Percentiles rank a stretch among this genome's conserved stretches.
Evolutionary conservation across 2,797 vertebrate species (phyloP).

Genomic region (Helarctos malayanus): DNA sequence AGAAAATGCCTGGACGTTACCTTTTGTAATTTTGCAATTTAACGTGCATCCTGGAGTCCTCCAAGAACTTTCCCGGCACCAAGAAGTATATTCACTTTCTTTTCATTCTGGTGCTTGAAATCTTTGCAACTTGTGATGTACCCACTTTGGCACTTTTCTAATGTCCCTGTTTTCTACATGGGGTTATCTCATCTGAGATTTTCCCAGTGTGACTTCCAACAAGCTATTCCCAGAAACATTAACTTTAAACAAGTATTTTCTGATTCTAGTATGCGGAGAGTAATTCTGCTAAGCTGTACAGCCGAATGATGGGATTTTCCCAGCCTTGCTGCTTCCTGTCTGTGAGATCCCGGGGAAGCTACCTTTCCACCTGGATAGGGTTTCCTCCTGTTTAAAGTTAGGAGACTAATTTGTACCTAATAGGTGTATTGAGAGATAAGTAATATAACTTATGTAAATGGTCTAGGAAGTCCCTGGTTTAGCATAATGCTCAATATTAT

Average conservation of each 20-base stretch:
- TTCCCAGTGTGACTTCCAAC: slow-evolving; percentile 1
- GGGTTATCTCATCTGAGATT: not conserved
- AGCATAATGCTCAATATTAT: not conserved
- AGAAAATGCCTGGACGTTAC: not conserved
- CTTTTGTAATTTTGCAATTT: not conserved
- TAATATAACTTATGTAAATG: not conserved
- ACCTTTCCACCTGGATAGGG: fast-evolving
- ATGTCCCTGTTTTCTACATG: not conserved
- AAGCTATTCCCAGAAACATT: not conserved
- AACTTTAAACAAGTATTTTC: slow-evolving; percentile 28
- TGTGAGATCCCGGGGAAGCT: not conserved
- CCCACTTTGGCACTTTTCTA: not conserved
- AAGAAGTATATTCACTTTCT: not conserved
- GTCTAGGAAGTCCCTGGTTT: not conserved
- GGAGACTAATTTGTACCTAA: not conserved
- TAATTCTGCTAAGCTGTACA: not conserved
- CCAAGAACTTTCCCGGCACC: not conserved
- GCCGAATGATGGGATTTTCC: not conserved
- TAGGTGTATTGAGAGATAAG: not conserved
- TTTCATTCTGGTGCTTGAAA: not conserved
- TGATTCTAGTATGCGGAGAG: not conserved
- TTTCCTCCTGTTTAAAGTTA: not conserved
- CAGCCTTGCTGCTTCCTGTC: not conserved
- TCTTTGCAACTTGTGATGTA: not conserved
- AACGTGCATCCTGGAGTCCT: too few species aligned